phyloP scores from a whole-genome alignment of 2,888 invertebrate species.

The Pogonocherus hispidulus region DNA sequence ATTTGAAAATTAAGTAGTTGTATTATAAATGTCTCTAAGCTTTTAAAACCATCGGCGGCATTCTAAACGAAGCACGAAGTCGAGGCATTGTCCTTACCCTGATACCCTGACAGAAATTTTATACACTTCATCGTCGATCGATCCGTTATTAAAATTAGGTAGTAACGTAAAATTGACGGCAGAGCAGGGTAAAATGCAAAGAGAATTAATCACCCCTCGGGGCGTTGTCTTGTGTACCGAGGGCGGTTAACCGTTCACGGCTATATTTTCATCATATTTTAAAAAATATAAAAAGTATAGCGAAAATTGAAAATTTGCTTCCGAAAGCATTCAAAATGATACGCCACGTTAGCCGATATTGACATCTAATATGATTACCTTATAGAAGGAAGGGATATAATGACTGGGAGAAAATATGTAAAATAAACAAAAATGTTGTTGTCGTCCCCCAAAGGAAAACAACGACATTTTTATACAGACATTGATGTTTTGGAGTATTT shows the following conservation, averaged over 20 bases:
- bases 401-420: too few relatives aligned
- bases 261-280: not conserved
- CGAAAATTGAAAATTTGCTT: not conserved
- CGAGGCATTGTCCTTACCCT: not conserved
- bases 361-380: too few relatives aligned
- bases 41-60: not conserved
- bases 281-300: not conserved
- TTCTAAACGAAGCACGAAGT: not conserved
- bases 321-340: not conserved
- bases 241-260: not conserved
- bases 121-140: not conserved
- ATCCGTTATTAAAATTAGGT: conserved; percentile 4
- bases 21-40: not conserved
- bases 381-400: too few relatives aligned
- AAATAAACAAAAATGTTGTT: too few relatives aligned
- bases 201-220: not conserved
- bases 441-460: too few relatives aligned
- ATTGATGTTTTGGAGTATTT: too few relatives aligned
- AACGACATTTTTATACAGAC: too few relatives aligned
- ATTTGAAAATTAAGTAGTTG: not conserved
- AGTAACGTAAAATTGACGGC: not conserved
- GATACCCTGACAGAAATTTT: not conserved
- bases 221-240: not conserved
- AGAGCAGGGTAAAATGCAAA: not conserved
- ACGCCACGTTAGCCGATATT: too few relatives aligned